These are phyloP conservation scores for Diaperis boleti DNA, from an alignment of 2,888 invertebrate genomes.

Conservation along the genomic window DNA sequence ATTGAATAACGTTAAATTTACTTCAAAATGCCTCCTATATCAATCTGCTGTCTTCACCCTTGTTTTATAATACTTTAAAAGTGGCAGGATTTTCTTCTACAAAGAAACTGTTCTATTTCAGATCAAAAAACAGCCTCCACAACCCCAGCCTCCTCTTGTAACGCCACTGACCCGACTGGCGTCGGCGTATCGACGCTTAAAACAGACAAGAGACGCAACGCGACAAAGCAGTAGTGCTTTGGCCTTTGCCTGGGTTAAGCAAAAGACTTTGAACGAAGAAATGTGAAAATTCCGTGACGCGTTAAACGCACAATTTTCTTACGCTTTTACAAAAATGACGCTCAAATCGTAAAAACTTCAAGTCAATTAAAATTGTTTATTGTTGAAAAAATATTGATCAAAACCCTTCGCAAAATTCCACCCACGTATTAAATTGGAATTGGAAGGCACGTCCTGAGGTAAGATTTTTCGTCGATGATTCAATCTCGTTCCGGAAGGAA, in stretches of 20 bases:
- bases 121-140: too few relatives aligned
- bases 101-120: too few relatives aligned
- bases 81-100: too few relatives aligned
- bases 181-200: conserved; percentile 46
- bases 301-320: conserved; percentile 29
- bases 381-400: background rate
- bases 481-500: background rate
- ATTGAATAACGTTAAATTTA: too few relatives aligned
- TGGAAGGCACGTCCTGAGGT: background rate
- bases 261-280: conserved; percentile 12
- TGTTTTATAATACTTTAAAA: too few relatives aligned
- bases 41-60: too few relatives aligned
- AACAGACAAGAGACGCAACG: conserved; percentile 49
- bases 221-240: conserved; percentile 45
- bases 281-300: conserved; percentile 32
- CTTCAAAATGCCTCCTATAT: too few relatives aligned
- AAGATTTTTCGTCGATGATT: background rate
- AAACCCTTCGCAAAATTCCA: background rate
- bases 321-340: conserved; percentile 16
- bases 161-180: conserved; percentile 32
- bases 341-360: conserved; percentile 24
- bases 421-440: background rate
- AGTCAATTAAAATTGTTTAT: conserved; percentile 22
- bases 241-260: conserved; percentile 12
- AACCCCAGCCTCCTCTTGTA: too few relatives aligned